phyloP scores from a whole-genome alignment of 1,140 invertebrate species.

The Euborellia annulipes region DNA sequence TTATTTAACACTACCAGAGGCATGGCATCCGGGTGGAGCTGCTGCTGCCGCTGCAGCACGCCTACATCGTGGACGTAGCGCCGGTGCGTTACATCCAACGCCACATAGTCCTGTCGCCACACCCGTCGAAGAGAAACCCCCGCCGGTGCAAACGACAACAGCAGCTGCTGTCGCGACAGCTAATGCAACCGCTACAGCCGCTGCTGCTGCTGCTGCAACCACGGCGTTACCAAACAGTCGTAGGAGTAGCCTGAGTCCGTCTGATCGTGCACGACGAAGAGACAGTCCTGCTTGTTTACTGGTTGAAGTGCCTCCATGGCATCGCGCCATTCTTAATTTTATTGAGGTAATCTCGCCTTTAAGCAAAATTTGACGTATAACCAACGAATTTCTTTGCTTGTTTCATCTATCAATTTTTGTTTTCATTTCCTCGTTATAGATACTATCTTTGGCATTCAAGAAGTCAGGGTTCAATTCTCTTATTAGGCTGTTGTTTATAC shows the following conservation, averaged over 20 bases:
- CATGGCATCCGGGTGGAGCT: slow-evolving; percentile 8
- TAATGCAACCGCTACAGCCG: slow-evolving; percentile 15
- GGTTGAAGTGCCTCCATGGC: slow-evolving; percentile 27
- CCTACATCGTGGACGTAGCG: slow-evolving; percentile 21
- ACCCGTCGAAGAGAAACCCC: slow-evolving; percentile 17
- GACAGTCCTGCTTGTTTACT: slow-evolving; percentile 24
- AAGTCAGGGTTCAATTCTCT: too few species aligned
- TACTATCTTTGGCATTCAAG: too few species aligned
- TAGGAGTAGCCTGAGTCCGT: slow-evolving; percentile 27
- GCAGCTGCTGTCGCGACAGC: slow-evolving; percentile 13
- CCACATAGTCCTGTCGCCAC: slow-evolving; percentile 20
- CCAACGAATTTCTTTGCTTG: too few species aligned
- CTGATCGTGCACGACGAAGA: slow-evolving; percentile 23
- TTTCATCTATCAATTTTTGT: too few species aligned
- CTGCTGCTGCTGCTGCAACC: slow-evolving; percentile 7
- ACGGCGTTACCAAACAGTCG: slow-evolving; percentile 17
- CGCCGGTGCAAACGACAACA: slow-evolving; percentile 15
- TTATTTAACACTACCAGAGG: slow-evolving; percentile 25
- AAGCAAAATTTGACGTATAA: neutral
- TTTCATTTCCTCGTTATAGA: too few species aligned
- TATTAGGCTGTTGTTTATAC: too few species aligned
- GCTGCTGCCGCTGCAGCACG: slow-evolving; percentile 15
- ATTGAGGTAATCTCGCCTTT: slow-evolving; percentile 24
- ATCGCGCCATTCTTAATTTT: slow-evolving; percentile 28
- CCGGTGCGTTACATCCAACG: slow-evolving; percentile 17